Evolutionary conservation across 2,797 vertebrate genomes (phyloP).

Genomic region (Anabas testudineus): DNA sequence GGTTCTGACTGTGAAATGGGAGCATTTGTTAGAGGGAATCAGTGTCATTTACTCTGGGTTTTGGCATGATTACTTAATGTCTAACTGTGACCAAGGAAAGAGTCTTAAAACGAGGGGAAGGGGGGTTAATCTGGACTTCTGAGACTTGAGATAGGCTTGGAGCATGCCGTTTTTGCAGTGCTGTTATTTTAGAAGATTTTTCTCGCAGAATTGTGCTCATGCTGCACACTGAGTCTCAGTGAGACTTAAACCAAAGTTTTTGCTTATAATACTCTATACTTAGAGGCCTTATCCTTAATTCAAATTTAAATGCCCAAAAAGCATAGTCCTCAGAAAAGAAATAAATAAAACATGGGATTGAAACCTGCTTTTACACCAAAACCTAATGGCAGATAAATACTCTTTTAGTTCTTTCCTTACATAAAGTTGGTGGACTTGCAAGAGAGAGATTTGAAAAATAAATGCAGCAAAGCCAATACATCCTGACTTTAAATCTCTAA

Average conservation of each 20-base stretch:
- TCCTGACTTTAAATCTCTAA: background rate
- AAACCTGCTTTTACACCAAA: background rate
- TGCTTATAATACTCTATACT: no score
- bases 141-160: constrained; percentile 25
- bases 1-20: constrained; percentile 46
- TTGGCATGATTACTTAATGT: constrained; percentile 25
- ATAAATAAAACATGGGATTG: background rate
- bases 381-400: background rate
- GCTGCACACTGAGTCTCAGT: background rate
- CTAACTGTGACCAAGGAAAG: constrained; percentile 42
- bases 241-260: background rate
- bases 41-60: constrained; percentile 55
- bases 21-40: constrained; percentile 66
- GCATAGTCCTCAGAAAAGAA: background rate
- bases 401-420: no score
- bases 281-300: no score
- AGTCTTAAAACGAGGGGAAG: constrained; percentile 10
- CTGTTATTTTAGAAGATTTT: background rate
- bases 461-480: background rate
- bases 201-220: background rate
- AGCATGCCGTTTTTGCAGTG: background rate
- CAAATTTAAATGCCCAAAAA: no score
- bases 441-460: no score
- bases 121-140: constrained; percentile 28
- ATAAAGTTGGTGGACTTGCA: no score